A percentile compares a stretch with the other conserved stretches of the same genome.
Evolutionary conservation across 2,888 invertebrate genomes (phyloP).

Genomic region (Amiota minor): DNA sequence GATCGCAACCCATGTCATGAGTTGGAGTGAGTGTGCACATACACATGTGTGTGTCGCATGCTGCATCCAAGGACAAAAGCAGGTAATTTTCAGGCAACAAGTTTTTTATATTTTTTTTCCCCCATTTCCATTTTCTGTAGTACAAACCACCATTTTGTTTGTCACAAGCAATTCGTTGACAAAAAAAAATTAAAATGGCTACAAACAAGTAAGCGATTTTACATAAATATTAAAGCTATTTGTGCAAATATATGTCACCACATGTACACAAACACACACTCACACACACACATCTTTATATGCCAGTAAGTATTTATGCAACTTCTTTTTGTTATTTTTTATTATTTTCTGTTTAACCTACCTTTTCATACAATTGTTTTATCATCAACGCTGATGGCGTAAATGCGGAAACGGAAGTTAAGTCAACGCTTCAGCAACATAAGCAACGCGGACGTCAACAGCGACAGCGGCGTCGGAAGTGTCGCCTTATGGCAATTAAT

Average conservation of each 20-base stretch:
- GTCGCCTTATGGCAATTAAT: constrained; percentile 29
- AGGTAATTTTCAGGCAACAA: constrained; percentile 23
- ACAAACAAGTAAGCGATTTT: background rate
- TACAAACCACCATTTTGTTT: too few relatives aligned
- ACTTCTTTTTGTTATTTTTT: constrained; percentile 1
- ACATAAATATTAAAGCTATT: too few relatives aligned
- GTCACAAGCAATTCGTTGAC: too few relatives aligned
- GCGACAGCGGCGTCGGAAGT: constrained; percentile 18
- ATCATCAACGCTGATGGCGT: background rate
- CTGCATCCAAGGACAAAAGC: constrained; percentile 15
- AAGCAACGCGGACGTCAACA: background rate
- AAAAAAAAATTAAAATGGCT: constrained; percentile 2
- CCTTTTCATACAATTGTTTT: constrained; percentile 13
- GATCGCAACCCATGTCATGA: background rate
- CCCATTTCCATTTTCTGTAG: background rate
- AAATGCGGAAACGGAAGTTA: constrained; percentile 26
- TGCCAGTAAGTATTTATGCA: background rate
- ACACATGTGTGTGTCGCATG: background rate
- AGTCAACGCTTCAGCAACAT: background rate
- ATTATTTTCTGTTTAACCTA: background rate
- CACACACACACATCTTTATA: background rate
- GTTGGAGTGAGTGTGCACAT: background rate
- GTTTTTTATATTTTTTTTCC: background rate
- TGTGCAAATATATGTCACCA: too few relatives aligned
- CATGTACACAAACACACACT: background rate